Base-by-base conservation (phyloP, 1,140 invertebrate genomes). In the Lutraria rhynchaena region DNA sequence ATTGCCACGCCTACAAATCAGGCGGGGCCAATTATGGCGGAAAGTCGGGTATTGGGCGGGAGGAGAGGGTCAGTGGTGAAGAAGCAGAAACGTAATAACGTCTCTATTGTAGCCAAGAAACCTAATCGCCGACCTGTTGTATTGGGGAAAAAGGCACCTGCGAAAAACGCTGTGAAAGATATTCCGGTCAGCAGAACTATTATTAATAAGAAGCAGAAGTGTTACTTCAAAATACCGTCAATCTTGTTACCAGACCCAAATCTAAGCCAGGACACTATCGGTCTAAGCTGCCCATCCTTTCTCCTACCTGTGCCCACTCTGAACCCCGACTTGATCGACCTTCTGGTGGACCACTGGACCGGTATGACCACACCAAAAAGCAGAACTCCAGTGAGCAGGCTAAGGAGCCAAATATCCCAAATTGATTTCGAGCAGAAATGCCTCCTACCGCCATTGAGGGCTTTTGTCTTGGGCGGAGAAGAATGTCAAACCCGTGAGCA, bases 391-490 rank as follows among this genome's bases (percentile, higher is more conserved):
- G n/a, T n/a, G n/a, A n/a, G n/a, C n/a, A 27, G 11, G 19, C 41
- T 75, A 9, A 57, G 31, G n/a, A 61, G 55, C 51, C 44, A 65
- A 37, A 77, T 77, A 33, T 49, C 75, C 3, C 75, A 77, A 49
- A 24, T 57, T n/a, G 75, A 65, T 3, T 77, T 77, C 35, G 75
- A 77, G 27, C 75, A 67, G 35, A 77, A 77, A 13, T 67, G 60
- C 44, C 49, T 77, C 17, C 24, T 67, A 37, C 75, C 75, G 0
- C 60, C 75, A 13, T 22, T 77, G 60, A 58, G 75, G 46, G 61
- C 61, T 60, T 44, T 67, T 67, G 75, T 77, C 9, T 11, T 67
- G 4, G 75, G 60, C n/a, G 60, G 29, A 11, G 7, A n/a, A 15
- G 60, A 31, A 13, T 77, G 75, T 22, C 44, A 24, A 31, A 37